A percentile compares a stretch with the other conserved stretches of the same genome.
Conservation (phyloP, 2,113 vertebrate species). For the Alosa alosa region DNA sequence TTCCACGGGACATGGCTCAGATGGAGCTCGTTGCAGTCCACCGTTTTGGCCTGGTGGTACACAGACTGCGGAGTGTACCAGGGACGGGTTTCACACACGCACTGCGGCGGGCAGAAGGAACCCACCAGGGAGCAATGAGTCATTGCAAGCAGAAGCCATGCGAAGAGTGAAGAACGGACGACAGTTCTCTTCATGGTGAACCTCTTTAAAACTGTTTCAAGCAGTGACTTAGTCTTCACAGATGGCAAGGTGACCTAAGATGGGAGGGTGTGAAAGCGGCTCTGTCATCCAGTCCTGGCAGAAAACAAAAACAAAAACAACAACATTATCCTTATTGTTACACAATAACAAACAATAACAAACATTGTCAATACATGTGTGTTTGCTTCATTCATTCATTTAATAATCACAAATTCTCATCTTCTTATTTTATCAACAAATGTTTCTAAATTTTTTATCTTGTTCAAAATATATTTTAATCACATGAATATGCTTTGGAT, state of each 20-base stretch:
- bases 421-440: slow-evolving; percentile 8
- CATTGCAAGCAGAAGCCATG: slow-evolving; percentile 40
- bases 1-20: slow-evolving; percentile 67
- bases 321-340: not conserved
- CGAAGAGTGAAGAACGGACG: slow-evolving; percentile 41
- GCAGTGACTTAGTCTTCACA: slow-evolving; percentile 23
- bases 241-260: slow-evolving; percentile 19
- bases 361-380: not conserved
- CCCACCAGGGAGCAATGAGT: slow-evolving; percentile 42
- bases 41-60: slow-evolving; percentile 76
- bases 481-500: slow-evolving; percentile 12
- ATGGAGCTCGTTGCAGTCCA: slow-evolving; percentile 79
- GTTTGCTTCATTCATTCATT: not conserved
- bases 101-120: slow-evolving; percentile 72
- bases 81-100: slow-evolving; percentile 79
- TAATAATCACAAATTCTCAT: not conserved
- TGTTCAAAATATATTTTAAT: not conserved
- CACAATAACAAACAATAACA: not conserved
- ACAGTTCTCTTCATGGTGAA: slow-evolving; percentile 52
- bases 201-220: slow-evolving; percentile 24
- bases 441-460: slow-evolving; percentile 1
- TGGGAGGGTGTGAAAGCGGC: slow-evolving; percentile 13
- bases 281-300: slow-evolving; percentile 46
- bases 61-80: slow-evolving; percentile 82
- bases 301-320: slow-evolving; percentile 34